Base-by-base conservation (phyloP, 35 echinoderm and acorn worm genomes). In the Ptychodera flava region DNA sequence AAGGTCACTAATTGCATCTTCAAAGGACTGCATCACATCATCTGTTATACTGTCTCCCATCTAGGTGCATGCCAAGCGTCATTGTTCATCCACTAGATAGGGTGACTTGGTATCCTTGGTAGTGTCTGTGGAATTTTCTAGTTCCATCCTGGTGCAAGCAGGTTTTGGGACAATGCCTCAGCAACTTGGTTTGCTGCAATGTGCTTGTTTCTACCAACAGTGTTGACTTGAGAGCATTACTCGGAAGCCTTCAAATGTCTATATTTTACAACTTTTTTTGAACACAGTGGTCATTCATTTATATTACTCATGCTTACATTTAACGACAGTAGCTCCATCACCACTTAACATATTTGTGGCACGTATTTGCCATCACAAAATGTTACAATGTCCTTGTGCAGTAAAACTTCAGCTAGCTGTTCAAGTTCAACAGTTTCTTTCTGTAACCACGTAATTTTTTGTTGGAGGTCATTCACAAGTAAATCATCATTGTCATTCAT, bases 81-180 rank as follows among this genome's bases (percentile, higher is more conserved):
- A 87, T 30, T 32, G 33, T 29, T 30, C 37, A 83, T 1, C 88
- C 88, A 93, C 90, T 85, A 16, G 83, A 29, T 32, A 93, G 76
- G 27, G 92, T 93, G n/a, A n/a, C n/a, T n/a, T n/a, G n/a, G n/a
- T n/a, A n/a, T n/a, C n/a, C n/a, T n/a, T n/a, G n/a, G n/a, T 90
- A 90, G 16, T 90, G 82, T 83, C 84, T 86, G 28, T 90, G 92
- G 85, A 36, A 89, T 31, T 93, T 93, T 27, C 78, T 93, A 0
- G 92, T 93, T 34, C 92, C 92, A 78, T 93, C 92, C 1, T 88
- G 84, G 35, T 90, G 92, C 28, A 93, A 86, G 27, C 33, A 64
- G 37, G 15, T 28, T 31, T 16, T 31, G 31, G 1, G 33, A 33
- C 86, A 92, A 88, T 28, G 91, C 91, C 0, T 27, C 32, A n/a